These are phyloP conservation scores for Hypsibius dujardini DNA, from an alignment of 1,140 invertebrate species.

Conservation along the genomic window DNA sequence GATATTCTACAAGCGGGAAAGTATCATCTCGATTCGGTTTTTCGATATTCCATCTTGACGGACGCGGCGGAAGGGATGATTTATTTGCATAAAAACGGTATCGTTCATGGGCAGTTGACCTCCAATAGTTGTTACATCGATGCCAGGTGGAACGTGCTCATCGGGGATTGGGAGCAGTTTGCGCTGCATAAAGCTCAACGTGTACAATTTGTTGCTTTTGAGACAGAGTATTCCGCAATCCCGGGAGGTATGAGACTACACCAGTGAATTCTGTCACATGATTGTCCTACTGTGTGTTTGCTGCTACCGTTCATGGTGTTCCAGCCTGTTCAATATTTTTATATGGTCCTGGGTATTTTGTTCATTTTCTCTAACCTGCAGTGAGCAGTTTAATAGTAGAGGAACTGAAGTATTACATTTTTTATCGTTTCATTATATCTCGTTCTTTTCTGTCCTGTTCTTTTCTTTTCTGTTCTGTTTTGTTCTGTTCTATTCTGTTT, in stretches of 20 bases:
- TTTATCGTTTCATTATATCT: too few species aligned
- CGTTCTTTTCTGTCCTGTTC: too few species aligned
- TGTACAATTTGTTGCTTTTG: not conserved
- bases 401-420: too few species aligned
- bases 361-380: too few species aligned
- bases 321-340: too few species aligned
- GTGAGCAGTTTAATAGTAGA: too few species aligned
- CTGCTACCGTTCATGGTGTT: too few species aligned
- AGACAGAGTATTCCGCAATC: not conserved
- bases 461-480: too few species aligned
- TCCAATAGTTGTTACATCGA: not conserved
- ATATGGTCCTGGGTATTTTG: too few species aligned
- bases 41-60: not conserved
- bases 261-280: too few species aligned
- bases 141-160: not conserved
- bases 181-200: not conserved
- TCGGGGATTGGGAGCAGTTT: conserved; percentile 8
- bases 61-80: not conserved
- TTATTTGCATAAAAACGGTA: not conserved
- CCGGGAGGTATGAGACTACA: not conserved
- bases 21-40: not conserved
- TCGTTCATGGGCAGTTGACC: not conserved
- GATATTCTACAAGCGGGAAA: not conserved
- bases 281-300: too few species aligned
- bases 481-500: too few species aligned